Conservation (phyloP, 2,888 invertebrate species). For the Ichneumoninae sp. region DNA sequence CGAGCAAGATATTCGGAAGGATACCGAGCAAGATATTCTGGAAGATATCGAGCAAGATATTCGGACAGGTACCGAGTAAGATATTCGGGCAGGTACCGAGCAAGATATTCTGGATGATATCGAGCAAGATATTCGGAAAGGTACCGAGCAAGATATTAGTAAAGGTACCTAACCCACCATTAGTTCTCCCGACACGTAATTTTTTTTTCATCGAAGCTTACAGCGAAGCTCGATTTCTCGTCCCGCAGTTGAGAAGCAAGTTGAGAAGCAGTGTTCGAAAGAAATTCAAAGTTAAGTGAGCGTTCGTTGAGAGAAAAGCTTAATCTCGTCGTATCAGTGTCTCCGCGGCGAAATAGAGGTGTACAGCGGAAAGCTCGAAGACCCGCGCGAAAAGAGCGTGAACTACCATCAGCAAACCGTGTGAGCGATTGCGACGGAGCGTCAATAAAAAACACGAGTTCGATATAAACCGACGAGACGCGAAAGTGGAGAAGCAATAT, state of each 20-base stretch:
- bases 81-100: no score
- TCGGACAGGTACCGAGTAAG: no score
- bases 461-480: conserved; percentile 6
- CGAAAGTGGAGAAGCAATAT: conserved; percentile 40
- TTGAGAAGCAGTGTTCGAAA: background rate
- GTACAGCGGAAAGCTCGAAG: background rate
- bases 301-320: conserved; percentile 4
- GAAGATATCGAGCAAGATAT: no score
- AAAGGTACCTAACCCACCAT: background rate
- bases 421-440: conserved; percentile 38
- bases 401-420: background rate
- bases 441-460: conserved; percentile 42
- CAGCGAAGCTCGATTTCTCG: background rate
- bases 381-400: background rate
- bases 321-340: conserved; percentile 2
- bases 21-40: no score
- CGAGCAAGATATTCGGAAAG: no score
- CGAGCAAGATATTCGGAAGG: no score
- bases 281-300: conserved; percentile 2
- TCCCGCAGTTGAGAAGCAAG: no score
- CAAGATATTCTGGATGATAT: no score
- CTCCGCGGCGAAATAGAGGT: background rate
- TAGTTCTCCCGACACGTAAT: background rate
- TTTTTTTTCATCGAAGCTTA: background rate
- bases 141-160: background rate